These are phyloP conservation scores for Eueides isabella DNA, from an alignment of 1,140 invertebrate genomes.

Conservation along the genomic window DNA sequence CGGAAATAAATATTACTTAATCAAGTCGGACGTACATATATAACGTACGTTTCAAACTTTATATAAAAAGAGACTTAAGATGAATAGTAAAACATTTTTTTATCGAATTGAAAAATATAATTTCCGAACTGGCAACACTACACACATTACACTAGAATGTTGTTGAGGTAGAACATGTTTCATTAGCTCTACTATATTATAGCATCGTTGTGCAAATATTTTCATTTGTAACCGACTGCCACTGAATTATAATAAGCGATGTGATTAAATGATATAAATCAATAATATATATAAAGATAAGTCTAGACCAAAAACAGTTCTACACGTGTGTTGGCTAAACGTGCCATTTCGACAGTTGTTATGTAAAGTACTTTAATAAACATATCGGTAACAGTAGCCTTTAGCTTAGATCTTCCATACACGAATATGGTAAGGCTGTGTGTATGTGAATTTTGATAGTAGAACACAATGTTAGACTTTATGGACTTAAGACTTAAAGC, in stretches of 20 bases:
- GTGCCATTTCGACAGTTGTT: constrained; percentile 74
- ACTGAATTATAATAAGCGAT: constrained; percentile 15
- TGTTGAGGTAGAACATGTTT: constrained; percentile 70
- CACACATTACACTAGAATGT: constrained; percentile 39
- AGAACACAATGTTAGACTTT: constrained; percentile 35
- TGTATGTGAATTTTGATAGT: constrained; percentile 43
- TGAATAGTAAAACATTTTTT: not conserved
- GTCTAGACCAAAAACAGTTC: constrained; percentile 45
- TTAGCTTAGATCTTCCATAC: constrained; percentile 80
- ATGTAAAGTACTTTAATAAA: constrained; percentile 73
- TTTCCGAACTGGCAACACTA: constrained; percentile 58
- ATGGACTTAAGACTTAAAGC: constrained; percentile 40
- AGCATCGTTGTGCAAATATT: constrained; percentile 17
- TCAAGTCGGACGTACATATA: not conserved
- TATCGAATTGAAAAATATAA: constrained; percentile 17
- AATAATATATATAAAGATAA: constrained; percentile 27
- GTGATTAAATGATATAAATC: constrained; percentile 14
- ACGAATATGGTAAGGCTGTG: constrained; percentile 61
- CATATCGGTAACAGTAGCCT: constrained; percentile 80
- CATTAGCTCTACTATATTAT: constrained; percentile 44
- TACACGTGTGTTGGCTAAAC: constrained; percentile 56
- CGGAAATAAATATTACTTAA: not conserved
- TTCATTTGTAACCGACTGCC: constrained; percentile 28
- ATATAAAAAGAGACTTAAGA: not conserved
- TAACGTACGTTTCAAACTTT: not conserved